Conservation (phyloP, 2,113 vertebrate genomes). For the Equus przewalskii region DNA sequence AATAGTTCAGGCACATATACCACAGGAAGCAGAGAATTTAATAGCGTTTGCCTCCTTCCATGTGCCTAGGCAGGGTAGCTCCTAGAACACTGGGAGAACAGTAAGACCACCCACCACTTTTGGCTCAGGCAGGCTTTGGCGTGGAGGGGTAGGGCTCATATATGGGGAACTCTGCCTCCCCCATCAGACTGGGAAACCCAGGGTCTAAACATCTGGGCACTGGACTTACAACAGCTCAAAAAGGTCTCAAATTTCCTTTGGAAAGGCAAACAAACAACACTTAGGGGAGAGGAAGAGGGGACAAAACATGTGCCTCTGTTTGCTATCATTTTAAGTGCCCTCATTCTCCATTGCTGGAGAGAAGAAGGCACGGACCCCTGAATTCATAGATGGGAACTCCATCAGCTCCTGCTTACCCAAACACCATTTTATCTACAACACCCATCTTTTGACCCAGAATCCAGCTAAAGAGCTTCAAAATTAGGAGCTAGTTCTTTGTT, state of each 20-base stretch:
- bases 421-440: not conserved
- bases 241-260: not conserved
- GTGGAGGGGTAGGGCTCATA: not conserved
- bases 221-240: not conserved
- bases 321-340: not conserved
- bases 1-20: constrained; percentile 36
- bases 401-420: not conserved
- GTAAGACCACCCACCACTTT: constrained; percentile 38
- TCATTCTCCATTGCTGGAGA: not conserved
- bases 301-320: not conserved
- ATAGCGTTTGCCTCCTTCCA: constrained; percentile 67
- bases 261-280: constrained; percentile 37
- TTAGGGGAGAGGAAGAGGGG: not conserved
- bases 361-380: not conserved
- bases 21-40: constrained; percentile 68
- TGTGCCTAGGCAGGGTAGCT: accelerated
- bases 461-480: not conserved
- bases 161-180: not conserved
- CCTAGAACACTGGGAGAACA: not conserved
- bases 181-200: not conserved
- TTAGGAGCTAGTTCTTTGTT: not conserved
- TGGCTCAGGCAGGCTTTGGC: not conserved
- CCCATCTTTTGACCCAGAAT: not conserved
- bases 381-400: not conserved
- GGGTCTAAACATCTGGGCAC: not conserved